Evolutionary conservation across 1,140 invertebrate species (phyloP).

Genomic region (Rhynchophorus ferrugineus): DNA sequence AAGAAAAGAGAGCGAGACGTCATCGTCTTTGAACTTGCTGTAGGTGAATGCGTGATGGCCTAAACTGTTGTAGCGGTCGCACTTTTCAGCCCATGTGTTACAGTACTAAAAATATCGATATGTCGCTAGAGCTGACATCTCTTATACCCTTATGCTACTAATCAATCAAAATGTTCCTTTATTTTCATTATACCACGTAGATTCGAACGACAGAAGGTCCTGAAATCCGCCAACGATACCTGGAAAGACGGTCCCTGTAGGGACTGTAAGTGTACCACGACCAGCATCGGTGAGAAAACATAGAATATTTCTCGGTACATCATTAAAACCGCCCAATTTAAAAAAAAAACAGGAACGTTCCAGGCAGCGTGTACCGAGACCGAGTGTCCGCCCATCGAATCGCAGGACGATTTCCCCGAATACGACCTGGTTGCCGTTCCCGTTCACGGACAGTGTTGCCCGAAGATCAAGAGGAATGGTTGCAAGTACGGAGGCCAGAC

Average conservation of each 20-base stretch:
- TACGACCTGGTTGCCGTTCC: conserved; percentile 48
- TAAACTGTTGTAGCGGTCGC: too few species aligned
- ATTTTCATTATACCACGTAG: conserved; percentile 2
- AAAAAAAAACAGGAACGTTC: conserved; percentile 20
- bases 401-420: conserved; percentile 41
- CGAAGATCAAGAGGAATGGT: conserved; percentile 47
- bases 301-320: background rate
- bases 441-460: conserved; percentile 54
- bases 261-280: conserved; percentile 49
- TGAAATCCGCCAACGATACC: conserved; percentile 48
- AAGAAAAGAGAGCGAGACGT: too few species aligned
- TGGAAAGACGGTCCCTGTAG: conserved; percentile 66
- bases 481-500: conserved; percentile 49
- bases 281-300: conserved; percentile 13
- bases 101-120: too few species aligned
- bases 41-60: too few species aligned
- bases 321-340: background rate
- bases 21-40: too few species aligned
- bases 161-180: background rate
- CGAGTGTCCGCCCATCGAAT: conserved; percentile 34
- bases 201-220: conserved; percentile 36
- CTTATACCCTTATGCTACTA: too few species aligned
- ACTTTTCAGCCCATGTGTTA: too few species aligned
- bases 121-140: too few species aligned
- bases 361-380: conserved; percentile 34